Base-by-base conservation (phyloP, 2,113 vertebrate genomes). In the Poeciliopsis prolifica region DNA sequence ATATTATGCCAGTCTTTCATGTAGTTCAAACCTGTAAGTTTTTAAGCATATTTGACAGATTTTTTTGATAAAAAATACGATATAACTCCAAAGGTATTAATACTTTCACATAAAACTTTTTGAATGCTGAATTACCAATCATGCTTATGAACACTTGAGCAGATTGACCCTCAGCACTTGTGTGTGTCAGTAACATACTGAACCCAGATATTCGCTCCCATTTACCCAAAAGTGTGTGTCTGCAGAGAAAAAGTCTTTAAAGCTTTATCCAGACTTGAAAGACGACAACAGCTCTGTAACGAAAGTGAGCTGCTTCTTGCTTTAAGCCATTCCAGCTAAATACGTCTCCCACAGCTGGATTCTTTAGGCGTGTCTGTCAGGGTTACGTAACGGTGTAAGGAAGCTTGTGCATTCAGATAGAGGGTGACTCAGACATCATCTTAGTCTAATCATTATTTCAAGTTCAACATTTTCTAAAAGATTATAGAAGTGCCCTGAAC, bases 361-460 rank as follows among this genome's bases (percentile, higher is more conserved):
- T 31, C 70, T 81, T 82, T 77, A 76, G 78, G 80, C 64, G n/a
- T 84, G 85, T 87, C 90, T 88, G 79, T 77, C 73, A 28, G 76
- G 74, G 76, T 92, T 89, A 89, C 70, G 75, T 90, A 87, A 90
- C 71, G 48, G 68, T 78, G 63, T 65, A 44, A 87, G 80, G 44
- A 82, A 77, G 88, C 78, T 72, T 68, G 77, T 77, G 80, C 77
- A 81, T 86, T 82, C 84, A 88, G 88, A 85, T 69, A 85, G 68
- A 61, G 67, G 65, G 73, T 81, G 90, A 90, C 74, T 90, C 75
- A 83, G 91, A 76, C 65, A 61, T 81, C 37, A 29, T 42, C 48
- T 82, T 78, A 69, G 84, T 85, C 82, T 88, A 68, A 62, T 77
- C 79, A 81, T 87, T 91, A 81, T 84, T 86, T 88, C 77, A 76